These are phyloP conservation scores for Rhopilema esculentum DNA, from an alignment of 30 jellyfish, hydroid and myxozoan genomes.

Conservation along the genomic window DNA sequence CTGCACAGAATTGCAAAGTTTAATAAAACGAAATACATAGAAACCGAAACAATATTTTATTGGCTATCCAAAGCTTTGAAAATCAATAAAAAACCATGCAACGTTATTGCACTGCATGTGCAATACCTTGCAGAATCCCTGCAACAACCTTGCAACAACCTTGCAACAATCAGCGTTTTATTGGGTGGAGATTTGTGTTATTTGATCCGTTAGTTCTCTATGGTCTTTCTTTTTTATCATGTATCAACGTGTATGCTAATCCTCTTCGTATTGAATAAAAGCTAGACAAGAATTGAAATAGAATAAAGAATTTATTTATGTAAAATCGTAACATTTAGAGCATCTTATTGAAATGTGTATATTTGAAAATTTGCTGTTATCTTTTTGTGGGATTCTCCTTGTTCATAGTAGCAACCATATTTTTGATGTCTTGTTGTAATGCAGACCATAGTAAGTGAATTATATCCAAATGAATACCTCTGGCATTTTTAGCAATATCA, in stretches of 20 bases:
- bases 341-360: conserved; percentile 45
- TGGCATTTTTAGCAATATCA: too few relatives aligned
- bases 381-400: neutral
- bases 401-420: neutral
- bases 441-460: neutral
- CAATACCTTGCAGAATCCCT: too few relatives aligned
- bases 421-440: too few relatives aligned
- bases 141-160: too few relatives aligned
- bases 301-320: conserved; percentile 69
- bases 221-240: neutral
- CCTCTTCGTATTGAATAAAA: conserved; percentile 46
- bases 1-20: too few relatives aligned
- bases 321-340: conserved; percentile 68
- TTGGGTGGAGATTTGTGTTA: neutral
- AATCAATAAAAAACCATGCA: too few relatives aligned
- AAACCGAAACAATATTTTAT: too few relatives aligned
- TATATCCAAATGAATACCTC: too few relatives aligned
- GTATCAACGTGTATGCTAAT: neutral
- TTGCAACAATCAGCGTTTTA: neutral
- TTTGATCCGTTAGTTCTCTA: neutral
- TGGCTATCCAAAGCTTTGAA: too few relatives aligned
- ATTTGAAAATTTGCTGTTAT: neutral
- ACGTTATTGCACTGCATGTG: too few relatives aligned
- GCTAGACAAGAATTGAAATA: conserved; percentile 33
- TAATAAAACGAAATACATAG: too few relatives aligned